phyloP scores from a whole-genome alignment of 2,113 vertebrate species.

The Spermophilus dauricus region DNA sequence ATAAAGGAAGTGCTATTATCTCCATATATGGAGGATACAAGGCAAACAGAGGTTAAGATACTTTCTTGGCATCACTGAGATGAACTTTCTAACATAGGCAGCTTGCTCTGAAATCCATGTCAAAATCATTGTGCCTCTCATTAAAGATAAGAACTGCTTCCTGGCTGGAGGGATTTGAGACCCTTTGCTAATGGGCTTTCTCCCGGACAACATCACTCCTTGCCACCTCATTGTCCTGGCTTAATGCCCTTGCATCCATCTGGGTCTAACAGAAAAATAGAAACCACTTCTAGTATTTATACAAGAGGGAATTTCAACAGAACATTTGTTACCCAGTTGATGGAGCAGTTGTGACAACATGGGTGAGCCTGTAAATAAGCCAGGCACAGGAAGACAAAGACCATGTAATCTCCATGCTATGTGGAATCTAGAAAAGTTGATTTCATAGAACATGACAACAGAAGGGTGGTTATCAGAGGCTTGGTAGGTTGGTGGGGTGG shows the following conservation, averaged over 20 bases:
- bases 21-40: slow-evolving; percentile 13
- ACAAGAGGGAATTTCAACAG: neutral
- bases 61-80: neutral
- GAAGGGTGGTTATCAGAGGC: neutral
- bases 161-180: neutral
- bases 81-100: neutral
- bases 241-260: neutral
- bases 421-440: neutral
- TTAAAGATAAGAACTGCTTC: neutral
- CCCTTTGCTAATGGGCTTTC: neutral
- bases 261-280: neutral
- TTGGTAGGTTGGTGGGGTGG: no score
- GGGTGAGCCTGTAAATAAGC: neutral
- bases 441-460: neutral
- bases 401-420: no score
- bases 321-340: neutral
- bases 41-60: neutral
- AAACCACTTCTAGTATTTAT: neutral
- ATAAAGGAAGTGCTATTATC: neutral
- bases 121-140: neutral
- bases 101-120: neutral
- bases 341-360: neutral
- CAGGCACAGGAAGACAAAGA: neutral
- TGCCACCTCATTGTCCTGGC: neutral
- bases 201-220: neutral